phyloP scores from a whole-genome alignment of 2,113 vertebrate species.

The Lasiurus borealis region DNA sequence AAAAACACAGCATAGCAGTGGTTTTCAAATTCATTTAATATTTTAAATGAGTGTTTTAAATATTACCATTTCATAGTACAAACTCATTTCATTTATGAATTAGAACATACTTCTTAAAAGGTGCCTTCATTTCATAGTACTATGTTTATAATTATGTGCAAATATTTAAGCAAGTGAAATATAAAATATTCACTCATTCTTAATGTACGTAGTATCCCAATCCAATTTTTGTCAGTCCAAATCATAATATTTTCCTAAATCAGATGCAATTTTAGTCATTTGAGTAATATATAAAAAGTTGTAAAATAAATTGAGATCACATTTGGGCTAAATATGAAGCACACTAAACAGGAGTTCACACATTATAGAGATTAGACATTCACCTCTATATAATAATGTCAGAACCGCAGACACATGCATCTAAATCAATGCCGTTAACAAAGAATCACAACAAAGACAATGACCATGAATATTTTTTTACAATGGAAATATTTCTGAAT shows the following conservation, averaged over 20 bases:
- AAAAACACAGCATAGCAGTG: not conserved
- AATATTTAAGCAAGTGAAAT: constrained; percentile 61
- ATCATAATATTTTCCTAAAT: constrained; percentile 32
- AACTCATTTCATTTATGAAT: constrained; percentile 61
- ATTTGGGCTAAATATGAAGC: not conserved
- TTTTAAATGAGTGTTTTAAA: constrained; percentile 63
- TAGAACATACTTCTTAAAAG: constrained; percentile 52
- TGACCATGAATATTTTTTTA: constrained; percentile 24
- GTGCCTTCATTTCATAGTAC: constrained; percentile 60
- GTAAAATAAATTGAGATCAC: constrained; percentile 37
- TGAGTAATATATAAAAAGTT: constrained; percentile 1
- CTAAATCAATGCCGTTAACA: constrained; percentile 48
- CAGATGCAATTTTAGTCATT: constrained; percentile 4
- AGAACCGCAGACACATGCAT: not conserved
- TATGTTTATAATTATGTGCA: constrained; percentile 61
- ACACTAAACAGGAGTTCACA: not conserved
- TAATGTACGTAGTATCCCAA: not conserved
- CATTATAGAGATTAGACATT: constrained; percentile 54
- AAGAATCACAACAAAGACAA: constrained; percentile 10
- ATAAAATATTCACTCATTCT: constrained; percentile 46
- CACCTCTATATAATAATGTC: not conserved
- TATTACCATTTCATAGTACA: constrained; percentile 41
- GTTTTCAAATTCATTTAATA: constrained; percentile 60
- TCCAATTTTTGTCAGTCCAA: not conserved
- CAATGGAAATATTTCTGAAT: constrained; percentile 33